phyloP scores from a whole-genome alignment of 2,888 invertebrate species.

The Heteropelma amictum region DNA sequence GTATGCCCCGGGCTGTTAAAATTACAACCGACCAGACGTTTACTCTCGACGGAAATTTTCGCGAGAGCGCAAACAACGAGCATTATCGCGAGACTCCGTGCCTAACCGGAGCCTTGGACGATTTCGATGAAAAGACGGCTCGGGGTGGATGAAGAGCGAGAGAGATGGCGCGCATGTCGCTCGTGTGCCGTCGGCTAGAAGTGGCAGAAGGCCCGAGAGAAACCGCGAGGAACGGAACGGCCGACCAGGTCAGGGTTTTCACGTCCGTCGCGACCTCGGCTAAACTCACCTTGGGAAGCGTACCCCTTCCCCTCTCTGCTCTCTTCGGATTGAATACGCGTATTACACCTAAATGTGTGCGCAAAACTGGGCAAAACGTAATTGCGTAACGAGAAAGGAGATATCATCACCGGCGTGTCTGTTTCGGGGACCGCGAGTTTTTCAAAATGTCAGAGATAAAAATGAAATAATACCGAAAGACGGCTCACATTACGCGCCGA shows the following conservation, averaged over 20 bases:
- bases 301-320: constrained; percentile 29
- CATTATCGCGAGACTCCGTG: constrained; percentile 12
- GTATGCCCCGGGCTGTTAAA: constrained; percentile 43
- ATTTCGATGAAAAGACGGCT: constrained; percentile 53
- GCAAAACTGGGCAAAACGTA: constrained; percentile 33
- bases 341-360: too few relatives aligned
- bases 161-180: background rate
- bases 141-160: background rate
- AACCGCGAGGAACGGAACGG: constrained; percentile 58
- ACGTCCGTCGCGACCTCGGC: constrained; percentile 68
- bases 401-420: background rate
- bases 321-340: too few relatives aligned
- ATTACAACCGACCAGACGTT: constrained; percentile 50
- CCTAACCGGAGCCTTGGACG: constrained; percentile 53
- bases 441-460: background rate
- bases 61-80: constrained; percentile 33
- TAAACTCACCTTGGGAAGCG: constrained; percentile 61
- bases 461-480: constrained; percentile 28
- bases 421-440: background rate
- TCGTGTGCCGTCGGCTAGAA: constrained; percentile 22
- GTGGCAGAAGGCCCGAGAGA: constrained; percentile 54
- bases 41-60: constrained; percentile 35
- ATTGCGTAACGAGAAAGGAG: constrained; percentile 16
- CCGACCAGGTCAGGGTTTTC: constrained; percentile 72
- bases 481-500: constrained; percentile 23